These are phyloP conservation scores for Trachemys scripta DNA, from an alignment of 2,113 vertebrate genomes.

Conservation along the genomic window DNA sequence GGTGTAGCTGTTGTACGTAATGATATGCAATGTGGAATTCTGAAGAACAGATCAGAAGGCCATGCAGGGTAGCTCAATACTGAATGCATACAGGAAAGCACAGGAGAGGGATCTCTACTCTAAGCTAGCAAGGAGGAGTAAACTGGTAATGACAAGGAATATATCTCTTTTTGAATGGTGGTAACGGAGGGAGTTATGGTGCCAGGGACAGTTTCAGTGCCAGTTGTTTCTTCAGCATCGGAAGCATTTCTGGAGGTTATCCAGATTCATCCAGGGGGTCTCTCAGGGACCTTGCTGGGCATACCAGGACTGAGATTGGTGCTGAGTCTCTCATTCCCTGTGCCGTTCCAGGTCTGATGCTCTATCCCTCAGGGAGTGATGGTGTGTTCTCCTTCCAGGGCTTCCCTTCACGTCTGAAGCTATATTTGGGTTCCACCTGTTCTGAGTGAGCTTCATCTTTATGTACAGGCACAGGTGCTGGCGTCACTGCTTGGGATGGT, in stretches of 20 bases:
- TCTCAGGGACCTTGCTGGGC: background rate
- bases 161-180: background rate
- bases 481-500: background rate
- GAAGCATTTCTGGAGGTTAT: background rate
- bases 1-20: background rate
- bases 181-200: background rate
- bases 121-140: background rate
- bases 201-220: background rate
- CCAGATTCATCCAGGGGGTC: background rate
- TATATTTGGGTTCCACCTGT: background rate
- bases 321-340: background rate
- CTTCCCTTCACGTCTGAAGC: background rate
- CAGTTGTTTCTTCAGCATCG: background rate
- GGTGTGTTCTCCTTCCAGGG: background rate
- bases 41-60: background rate
- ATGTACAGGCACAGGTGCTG: background rate
- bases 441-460: background rate
- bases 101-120: background rate
- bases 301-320: background rate
- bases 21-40: background rate
- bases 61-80: background rate
- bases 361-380: background rate
- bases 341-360: background rate
- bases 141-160: background rate
- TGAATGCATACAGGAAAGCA: background rate